These are phyloP conservation scores for Enteromius unitaeniatus DNA, from an alignment of 2,797 vertebrate genomes.

Conservation along the genomic window DNA sequence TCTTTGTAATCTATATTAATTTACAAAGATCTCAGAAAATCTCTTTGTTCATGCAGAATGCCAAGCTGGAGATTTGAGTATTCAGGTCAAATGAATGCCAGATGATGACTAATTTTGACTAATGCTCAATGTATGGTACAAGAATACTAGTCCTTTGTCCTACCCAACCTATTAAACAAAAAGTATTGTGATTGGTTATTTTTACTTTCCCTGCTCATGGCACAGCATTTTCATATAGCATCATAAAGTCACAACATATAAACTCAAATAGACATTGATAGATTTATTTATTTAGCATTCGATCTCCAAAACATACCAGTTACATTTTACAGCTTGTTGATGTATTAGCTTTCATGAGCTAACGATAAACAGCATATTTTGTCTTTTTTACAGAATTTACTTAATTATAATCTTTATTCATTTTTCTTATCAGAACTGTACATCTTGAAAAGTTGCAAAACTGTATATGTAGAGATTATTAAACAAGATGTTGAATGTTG, in stretches of 20 bases:
- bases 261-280: too few relatives aligned
- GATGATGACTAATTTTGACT: background rate
- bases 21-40: background rate
- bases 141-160: background rate
- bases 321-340: background rate
- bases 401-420: background rate
- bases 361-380: too few relatives aligned
- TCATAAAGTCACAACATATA: background rate
- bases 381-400: background rate
- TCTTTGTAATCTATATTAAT: background rate
- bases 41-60: background rate
- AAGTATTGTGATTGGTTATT: background rate
- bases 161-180: background rate
- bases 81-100: background rate
- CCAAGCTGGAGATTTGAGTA: background rate
- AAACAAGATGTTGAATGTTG: background rate
- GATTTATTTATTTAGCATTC: background rate
- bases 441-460: background rate
- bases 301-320: background rate
- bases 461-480: background rate
- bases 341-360: background rate
- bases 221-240: background rate
- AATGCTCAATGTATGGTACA: background rate
- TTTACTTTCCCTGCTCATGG: background rate
- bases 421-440: background rate